These are phyloP conservation scores for Drosophila conformis DNA, from an alignment of 2,888 invertebrate genomes.

Conservation along the genomic window DNA sequence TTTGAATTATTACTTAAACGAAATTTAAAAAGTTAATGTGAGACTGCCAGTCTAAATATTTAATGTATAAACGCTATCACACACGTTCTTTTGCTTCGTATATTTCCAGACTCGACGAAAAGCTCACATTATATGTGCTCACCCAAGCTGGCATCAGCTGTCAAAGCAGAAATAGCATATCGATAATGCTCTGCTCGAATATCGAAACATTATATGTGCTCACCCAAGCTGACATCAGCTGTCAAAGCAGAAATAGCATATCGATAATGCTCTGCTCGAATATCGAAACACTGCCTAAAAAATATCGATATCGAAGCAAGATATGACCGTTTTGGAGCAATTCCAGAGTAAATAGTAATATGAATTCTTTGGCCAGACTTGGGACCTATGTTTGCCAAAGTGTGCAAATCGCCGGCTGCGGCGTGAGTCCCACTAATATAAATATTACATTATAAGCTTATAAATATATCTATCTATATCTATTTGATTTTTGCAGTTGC, in stretches of 20 bases:
- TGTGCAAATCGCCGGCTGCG: constrained; percentile 77
- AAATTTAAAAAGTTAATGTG: constrained; percentile 3
- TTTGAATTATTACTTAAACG: constrained; percentile 60
- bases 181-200: constrained; percentile 4
- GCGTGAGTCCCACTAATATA: constrained; percentile 65
- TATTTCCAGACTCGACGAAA: constrained; percentile 4
- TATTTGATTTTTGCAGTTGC: constrained; percentile 85
- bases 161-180: constrained; percentile 1
- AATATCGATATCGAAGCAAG: constrained; percentile 22
- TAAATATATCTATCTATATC: background rate
- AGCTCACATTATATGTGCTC: constrained; percentile 32
- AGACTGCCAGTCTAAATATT: constrained; percentile 4
- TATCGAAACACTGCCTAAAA: constrained; percentile 1
- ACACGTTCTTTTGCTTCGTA: constrained; percentile 3
- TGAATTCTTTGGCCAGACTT: constrained; percentile 76
- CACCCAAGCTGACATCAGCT: constrained; percentile 53
- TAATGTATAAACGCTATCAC: background rate
- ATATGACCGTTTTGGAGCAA: background rate
- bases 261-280: constrained; percentile 7
- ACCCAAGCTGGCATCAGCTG: constrained; percentile 54
- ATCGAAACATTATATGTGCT: constrained; percentile 26
- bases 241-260: constrained; percentile 8
- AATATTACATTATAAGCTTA: background rate
- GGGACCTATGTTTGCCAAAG: constrained; percentile 73
- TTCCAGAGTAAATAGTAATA: constrained; percentile 30